Conservation (phyloP, 2,113 vertebrate species). For the Symphodus melops region DNA sequence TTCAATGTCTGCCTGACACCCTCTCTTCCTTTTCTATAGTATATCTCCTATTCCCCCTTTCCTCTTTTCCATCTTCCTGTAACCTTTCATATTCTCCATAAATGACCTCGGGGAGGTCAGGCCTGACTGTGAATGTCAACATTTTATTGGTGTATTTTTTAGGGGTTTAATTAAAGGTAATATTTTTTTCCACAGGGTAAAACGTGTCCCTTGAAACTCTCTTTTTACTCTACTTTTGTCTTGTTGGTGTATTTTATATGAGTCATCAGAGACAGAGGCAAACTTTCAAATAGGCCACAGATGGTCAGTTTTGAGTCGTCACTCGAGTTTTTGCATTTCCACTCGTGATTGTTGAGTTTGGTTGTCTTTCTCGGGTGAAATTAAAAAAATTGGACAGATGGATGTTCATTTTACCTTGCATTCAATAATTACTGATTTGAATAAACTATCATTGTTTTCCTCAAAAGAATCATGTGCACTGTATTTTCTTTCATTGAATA, state of each 20-base stretch:
- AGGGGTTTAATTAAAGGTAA: constrained; percentile 41
- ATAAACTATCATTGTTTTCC: no score
- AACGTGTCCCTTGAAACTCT: background rate
- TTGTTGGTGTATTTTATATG: background rate
- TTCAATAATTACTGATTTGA: no score
- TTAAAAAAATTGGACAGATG: background rate
- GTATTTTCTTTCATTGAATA: no score
- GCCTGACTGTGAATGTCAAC: constrained; percentile 44
- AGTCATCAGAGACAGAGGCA: background rate
- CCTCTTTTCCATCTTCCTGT: constrained; percentile 48
- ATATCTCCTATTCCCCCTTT: constrained; percentile 29
- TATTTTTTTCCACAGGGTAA: background rate
- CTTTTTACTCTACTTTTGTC: background rate
- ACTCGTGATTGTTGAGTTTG: background rate
- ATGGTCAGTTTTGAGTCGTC: constrained; percentile 19
- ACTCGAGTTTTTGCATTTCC: background rate
- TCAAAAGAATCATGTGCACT: no score
- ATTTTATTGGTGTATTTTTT: constrained; percentile 42
- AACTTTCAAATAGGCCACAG: background rate
- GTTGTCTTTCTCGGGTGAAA: background rate
- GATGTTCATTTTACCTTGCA: background rate
- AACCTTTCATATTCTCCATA: constrained; percentile 56
- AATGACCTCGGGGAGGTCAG: constrained; percentile 48
- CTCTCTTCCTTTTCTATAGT: constrained; percentile 40
- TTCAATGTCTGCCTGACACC: constrained; percentile 62